Evolutionary conservation across 2,888 invertebrate species (phyloP).

Genomic region (Nesidiocoris tenuis): DNA sequence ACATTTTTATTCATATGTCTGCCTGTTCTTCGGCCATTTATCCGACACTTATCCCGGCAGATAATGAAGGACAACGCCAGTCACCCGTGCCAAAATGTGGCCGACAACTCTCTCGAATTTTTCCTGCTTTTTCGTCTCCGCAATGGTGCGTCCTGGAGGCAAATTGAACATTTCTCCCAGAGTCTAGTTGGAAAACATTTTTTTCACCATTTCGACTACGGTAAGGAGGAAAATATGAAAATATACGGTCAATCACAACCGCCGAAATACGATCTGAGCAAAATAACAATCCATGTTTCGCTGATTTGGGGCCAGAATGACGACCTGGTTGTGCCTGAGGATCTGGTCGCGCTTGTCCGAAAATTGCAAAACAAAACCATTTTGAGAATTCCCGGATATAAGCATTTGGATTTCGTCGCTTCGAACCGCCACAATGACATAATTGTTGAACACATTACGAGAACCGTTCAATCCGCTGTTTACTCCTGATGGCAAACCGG

Average conservation of each 20-base stretch:
- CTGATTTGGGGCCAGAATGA: conserved; percentile 66
- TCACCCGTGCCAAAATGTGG: conserved; percentile 14
- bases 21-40: not conserved
- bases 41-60: not conserved
- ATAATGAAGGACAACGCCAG: not conserved
- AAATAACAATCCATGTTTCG: conserved; percentile 62
- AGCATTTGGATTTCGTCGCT: conserved; percentile 50
- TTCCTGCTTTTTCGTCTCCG: conserved; percentile 18
- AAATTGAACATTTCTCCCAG: conserved; percentile 40
- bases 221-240: conserved; percentile 57
- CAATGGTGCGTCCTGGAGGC: conserved; percentile 21
- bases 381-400: conserved; percentile 47
- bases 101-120: conserved; percentile 24
- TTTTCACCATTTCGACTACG: conserved; percentile 63
- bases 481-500: no score
- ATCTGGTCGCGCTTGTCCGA: conserved; percentile 54
- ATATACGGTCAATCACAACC: conserved; percentile 60
- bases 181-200: conserved; percentile 49
- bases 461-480: not conserved
- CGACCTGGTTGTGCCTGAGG: conserved; percentile 58
- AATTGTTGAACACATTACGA: conserved; percentile 7
- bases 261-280: conserved; percentile 61
- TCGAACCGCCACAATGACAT: conserved; percentile 6
- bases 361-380: conserved; percentile 50
- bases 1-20: not conserved